These are phyloP conservation scores for Melanocharis versteri DNA, from an alignment of 2,113 vertebrate species.

Conservation along the genomic window DNA sequence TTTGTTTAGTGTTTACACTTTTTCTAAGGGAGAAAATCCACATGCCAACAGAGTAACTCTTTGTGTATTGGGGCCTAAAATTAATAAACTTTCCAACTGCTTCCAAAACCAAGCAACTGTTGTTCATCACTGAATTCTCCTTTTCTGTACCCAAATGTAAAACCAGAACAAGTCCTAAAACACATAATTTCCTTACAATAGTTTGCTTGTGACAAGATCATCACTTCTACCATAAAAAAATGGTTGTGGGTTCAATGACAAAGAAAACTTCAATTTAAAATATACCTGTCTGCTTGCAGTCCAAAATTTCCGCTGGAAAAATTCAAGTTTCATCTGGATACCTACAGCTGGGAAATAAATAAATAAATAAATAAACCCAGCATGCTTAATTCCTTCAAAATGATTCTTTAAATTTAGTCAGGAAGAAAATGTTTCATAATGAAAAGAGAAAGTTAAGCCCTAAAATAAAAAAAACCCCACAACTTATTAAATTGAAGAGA, in stretches of 20 bases:
- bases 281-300: slow-evolving; percentile 96
- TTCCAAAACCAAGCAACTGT: neutral
- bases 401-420: neutral
- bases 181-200: neutral
- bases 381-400: neutral
- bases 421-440: neutral
- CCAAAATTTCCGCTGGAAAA: slow-evolving; percentile 98
- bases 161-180: neutral
- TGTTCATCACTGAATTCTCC: neutral
- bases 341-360: slow-evolving; percentile 88
- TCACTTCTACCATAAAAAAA: neutral
- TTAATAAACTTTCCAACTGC: neutral
- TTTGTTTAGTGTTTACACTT: neutral
- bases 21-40: neutral
- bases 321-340: slow-evolving; percentile 99
- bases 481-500: neutral
- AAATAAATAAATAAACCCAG: neutral
- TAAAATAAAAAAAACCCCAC: neutral
- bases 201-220: neutral
- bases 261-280: neutral
- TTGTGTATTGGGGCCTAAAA: neutral
- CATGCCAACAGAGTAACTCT: neutral
- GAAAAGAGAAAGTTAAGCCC: neutral
- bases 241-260: neutral
- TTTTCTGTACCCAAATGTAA: neutral